A percentile compares a stretch with the other conserved stretches of the same genome.
Conservation (phyloP, 2,797 vertebrate genomes). For the Otus scops region DNA sequence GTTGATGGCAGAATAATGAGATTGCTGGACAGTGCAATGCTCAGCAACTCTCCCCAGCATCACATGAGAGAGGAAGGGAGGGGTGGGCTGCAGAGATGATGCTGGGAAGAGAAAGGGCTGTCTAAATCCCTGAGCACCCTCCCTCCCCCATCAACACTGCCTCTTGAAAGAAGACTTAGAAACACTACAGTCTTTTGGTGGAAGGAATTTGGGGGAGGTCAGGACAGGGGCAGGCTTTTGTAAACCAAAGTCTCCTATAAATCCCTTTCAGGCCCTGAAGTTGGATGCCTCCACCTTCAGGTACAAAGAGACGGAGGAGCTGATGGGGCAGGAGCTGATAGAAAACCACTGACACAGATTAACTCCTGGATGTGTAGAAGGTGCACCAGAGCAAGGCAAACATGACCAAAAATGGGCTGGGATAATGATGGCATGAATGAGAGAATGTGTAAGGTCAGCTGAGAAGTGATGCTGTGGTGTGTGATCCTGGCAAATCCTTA, state of each 20-base stretch:
- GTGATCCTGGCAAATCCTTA: neutral
- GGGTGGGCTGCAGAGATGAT: neutral
- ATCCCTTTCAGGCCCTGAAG: neutral
- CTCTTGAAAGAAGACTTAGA: constrained; percentile 39
- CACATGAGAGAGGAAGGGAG: constrained; percentile 32
- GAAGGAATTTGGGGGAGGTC: constrained; percentile 23
- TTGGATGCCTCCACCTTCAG: neutral
- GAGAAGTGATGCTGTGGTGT: neutral
- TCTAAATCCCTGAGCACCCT: neutral
- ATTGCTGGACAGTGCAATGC: constrained; percentile 72
- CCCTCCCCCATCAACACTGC: neutral
- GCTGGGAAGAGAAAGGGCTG: constrained; percentile 28
- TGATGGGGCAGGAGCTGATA: neutral
- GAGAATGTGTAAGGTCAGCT: neutral
- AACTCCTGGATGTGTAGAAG: neutral
- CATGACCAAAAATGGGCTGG: neutral
- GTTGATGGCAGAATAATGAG: constrained; percentile 77
- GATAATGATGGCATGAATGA: neutral
- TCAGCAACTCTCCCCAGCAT: constrained; percentile 68
- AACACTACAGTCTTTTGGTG: neutral
- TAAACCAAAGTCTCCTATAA: constrained; percentile 3
- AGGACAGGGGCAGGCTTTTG: constrained; percentile 35
- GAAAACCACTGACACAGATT: neutral
- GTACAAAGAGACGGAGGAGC: neutral
- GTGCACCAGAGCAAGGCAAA: neutral